phyloP scores from a whole-genome alignment of 2,113 vertebrate genomes.

The Ptyas mucosa region DNA sequence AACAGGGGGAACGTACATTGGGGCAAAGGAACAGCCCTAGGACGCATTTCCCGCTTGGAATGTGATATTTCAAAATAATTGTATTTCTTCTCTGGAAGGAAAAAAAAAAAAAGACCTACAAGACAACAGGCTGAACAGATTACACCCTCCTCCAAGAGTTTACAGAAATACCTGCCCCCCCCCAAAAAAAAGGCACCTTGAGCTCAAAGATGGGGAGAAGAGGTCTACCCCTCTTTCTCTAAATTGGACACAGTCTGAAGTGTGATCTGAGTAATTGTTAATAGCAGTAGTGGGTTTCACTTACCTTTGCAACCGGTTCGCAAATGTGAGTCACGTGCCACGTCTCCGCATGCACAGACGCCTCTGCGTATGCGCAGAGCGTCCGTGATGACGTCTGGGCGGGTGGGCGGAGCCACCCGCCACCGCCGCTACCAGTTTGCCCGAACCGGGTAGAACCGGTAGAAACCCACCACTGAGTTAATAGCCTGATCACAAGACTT shows the following conservation, averaged over 20 bases:
- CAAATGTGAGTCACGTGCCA: too few relatives aligned
- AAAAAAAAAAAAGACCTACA: conserved; percentile 11
- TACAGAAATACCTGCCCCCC: conserved; percentile 31
- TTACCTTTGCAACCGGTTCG: too few relatives aligned
- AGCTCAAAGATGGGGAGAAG: neutral
- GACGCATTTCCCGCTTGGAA: neutral
- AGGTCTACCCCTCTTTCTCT: neutral
- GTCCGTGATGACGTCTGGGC: too few relatives aligned
- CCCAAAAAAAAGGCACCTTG: conserved; percentile 15
- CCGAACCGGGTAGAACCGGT: too few relatives aligned
- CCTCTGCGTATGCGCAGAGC: too few relatives aligned
- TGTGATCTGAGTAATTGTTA: neutral
- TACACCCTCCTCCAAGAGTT: conserved; percentile 2
- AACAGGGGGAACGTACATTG: conserved; percentile 34
- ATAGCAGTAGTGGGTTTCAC: neutral
- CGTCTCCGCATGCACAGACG: too few relatives aligned
- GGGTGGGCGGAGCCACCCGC: too few relatives aligned
- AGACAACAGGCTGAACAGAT: neutral
- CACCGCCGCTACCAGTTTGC: too few relatives aligned
- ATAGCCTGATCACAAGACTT: too few relatives aligned
- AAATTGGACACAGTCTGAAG: neutral
- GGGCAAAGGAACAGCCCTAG: conserved; percentile 35
- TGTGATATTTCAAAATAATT: conserved; percentile 40
- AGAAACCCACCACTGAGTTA: too few relatives aligned
- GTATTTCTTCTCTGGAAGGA: conserved; percentile 2